Evolutionary conservation across 2,113 vertebrate genomes (phyloP).

Genomic region (Rhagologus leucostigma): DNA sequence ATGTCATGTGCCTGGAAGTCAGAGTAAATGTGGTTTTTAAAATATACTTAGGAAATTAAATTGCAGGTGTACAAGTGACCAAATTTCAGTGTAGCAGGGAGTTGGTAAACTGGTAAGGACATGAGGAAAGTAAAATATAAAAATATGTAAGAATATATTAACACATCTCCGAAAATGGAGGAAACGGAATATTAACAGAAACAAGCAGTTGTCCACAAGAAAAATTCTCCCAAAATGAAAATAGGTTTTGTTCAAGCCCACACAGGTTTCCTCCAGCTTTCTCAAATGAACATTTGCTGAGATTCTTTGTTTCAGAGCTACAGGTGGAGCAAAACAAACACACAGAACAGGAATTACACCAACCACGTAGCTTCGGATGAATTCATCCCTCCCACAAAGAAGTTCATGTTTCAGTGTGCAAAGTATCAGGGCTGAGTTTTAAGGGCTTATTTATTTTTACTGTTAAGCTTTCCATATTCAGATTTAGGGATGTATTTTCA

Average conservation of each 20-base stretch:
- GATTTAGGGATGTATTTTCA: not conserved
- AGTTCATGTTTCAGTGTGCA: not conserved
- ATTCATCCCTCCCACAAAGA: not conserved
- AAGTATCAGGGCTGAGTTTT: not conserved
- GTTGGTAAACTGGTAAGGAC: not conserved
- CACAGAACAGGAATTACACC: not conserved
- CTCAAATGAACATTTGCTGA: not conserved
- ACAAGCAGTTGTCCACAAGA: not conserved
- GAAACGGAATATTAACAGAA: not conserved
- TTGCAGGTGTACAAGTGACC: too few species aligned
- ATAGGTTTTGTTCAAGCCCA: not conserved
- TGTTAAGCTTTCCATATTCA: not conserved
- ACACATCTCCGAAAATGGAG: not conserved
- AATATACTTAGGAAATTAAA: not conserved
- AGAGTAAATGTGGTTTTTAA: not conserved
- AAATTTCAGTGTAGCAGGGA: not conserved
- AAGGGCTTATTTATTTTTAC: not conserved
- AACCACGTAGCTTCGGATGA: not conserved
- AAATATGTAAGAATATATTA: not conserved
- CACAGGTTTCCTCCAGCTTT: not conserved
- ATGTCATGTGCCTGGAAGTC: not conserved
- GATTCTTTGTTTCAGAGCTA: not conserved
- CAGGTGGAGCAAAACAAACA: not conserved
- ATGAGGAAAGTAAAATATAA: not conserved
- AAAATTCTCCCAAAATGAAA: not conserved